phyloP scores from a whole-genome alignment of 2,113 vertebrate genomes.

The Misgurnus mizolepis region DNA sequence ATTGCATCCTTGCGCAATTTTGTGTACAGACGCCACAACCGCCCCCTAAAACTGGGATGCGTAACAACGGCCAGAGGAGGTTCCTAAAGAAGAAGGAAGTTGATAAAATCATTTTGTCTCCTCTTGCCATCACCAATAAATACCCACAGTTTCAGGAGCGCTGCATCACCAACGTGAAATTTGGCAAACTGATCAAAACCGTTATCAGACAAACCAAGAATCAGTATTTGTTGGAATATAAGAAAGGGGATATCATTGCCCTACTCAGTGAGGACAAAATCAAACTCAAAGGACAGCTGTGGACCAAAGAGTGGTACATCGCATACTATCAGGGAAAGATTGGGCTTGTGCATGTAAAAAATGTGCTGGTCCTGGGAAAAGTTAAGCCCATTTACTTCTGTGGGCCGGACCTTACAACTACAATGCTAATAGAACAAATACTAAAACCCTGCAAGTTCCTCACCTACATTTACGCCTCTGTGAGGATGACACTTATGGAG shows the following conservation, averaged over 20 bases:
- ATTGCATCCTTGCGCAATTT: constrained; percentile 91
- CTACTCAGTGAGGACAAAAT: constrained; percentile 95
- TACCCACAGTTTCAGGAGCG: constrained; percentile 93
- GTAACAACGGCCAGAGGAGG: constrained; percentile 79
- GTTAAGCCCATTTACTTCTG: constrained; percentile 83
- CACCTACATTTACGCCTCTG: constrained; percentile 95
- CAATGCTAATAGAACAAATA: constrained; percentile 88
- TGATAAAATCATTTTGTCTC: constrained; percentile 92
- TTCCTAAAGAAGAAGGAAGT: constrained; percentile 96
- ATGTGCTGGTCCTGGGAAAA: constrained; percentile 87
- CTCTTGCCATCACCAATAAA: constrained; percentile 83
- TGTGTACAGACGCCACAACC: constrained; percentile 92
- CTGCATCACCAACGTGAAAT: constrained; percentile 83
- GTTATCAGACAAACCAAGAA: constrained; percentile 92
- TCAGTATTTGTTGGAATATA: constrained; percentile 94
- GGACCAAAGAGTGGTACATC: constrained; percentile 98
- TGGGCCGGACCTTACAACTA: constrained; percentile 89
- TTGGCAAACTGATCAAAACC: constrained; percentile 91
- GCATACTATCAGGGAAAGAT: constrained; percentile 92
- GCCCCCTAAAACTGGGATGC: constrained; percentile 80
- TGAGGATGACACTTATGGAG: constrained; percentile 94
- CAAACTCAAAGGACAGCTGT: constrained; percentile 88
- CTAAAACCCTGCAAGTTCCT: constrained; percentile 95
- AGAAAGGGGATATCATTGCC: constrained; percentile 89
- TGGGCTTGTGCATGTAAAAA: constrained; percentile 92